These are phyloP conservation scores for Chauna torquata DNA, from an alignment of 2,113 vertebrate species.

Conservation along the genomic window DNA sequence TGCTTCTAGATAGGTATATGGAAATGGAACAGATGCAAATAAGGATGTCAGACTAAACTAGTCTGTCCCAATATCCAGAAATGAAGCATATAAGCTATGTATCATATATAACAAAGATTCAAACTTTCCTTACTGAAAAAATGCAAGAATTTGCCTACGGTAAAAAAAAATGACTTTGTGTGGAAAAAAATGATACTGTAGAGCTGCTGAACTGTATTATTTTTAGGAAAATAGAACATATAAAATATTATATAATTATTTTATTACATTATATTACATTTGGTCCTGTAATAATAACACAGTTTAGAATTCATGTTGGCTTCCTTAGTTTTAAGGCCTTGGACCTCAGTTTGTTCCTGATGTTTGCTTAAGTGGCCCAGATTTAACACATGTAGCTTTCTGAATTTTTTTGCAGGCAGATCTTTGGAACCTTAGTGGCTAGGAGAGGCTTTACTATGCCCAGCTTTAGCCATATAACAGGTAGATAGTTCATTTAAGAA, in stretches of 20 bases:
- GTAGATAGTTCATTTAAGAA: background rate
- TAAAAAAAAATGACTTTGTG: background rate
- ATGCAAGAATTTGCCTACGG: background rate
- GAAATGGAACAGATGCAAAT: background rate
- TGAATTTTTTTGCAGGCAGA: background rate
- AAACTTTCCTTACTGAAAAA: background rate
- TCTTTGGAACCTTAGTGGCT: background rate
- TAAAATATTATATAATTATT: background rate
- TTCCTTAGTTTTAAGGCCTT: background rate
- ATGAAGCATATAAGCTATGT: background rate
- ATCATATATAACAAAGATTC: background rate
- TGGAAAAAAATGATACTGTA: background rate
- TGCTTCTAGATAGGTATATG: background rate
- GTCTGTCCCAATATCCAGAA: background rate
- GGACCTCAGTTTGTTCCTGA: background rate
- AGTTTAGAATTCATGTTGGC: background rate
- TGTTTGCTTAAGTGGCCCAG: background rate
- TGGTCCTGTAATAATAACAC: background rate
- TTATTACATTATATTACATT: background rate
- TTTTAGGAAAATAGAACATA: background rate
- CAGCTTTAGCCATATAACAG: background rate
- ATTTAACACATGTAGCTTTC: background rate
- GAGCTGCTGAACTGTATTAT: background rate
- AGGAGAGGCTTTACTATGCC: background rate
- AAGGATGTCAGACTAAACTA: background rate